phyloP scores from a whole-genome alignment of 1,140 invertebrate genomes.

The Drosophila nigrodunni region DNA sequence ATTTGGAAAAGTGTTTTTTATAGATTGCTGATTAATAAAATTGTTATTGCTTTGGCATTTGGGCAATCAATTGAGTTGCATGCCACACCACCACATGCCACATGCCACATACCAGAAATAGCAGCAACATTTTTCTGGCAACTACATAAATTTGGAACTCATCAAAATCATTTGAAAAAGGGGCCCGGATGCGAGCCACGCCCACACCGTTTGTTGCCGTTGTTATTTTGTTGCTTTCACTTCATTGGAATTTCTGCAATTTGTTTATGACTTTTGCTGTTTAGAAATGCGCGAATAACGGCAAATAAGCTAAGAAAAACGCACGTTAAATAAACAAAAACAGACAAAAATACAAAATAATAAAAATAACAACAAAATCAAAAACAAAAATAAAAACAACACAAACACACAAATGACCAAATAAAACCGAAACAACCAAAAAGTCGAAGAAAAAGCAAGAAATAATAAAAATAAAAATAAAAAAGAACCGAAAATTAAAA shows the following conservation, averaged over 20 bases:
- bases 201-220: neutral
- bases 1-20: constrained; percentile 7
- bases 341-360: constrained; percentile 27
- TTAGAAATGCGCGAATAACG: constrained; percentile 49
- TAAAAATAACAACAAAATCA: constrained; percentile 18
- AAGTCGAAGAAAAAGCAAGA: constrained; percentile 35
- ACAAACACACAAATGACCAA: constrained; percentile 8
- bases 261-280: constrained; percentile 22
- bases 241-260: constrained; percentile 46
- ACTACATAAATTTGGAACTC: constrained; percentile 27
- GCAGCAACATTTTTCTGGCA: constrained; percentile 10
- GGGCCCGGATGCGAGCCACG: constrained; percentile 19
- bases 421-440: constrained; percentile 16
- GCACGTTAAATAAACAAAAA: constrained; percentile 33
- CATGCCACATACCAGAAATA: constrained; percentile 5
- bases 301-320: constrained; percentile 21
- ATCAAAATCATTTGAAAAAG: constrained; percentile 1
- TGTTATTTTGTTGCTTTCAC: constrained; percentile 27
- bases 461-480: constrained; percentile 30
- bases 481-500: constrained; percentile 47
- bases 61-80: constrained; percentile 22
- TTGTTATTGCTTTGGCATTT: neutral
- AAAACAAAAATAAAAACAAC: constrained; percentile 8
- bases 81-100: constrained; percentile 2
- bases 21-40: constrained; percentile 11